phyloP scores from a whole-genome alignment of 2,888 invertebrate species.

The Folsomia candida region DNA sequence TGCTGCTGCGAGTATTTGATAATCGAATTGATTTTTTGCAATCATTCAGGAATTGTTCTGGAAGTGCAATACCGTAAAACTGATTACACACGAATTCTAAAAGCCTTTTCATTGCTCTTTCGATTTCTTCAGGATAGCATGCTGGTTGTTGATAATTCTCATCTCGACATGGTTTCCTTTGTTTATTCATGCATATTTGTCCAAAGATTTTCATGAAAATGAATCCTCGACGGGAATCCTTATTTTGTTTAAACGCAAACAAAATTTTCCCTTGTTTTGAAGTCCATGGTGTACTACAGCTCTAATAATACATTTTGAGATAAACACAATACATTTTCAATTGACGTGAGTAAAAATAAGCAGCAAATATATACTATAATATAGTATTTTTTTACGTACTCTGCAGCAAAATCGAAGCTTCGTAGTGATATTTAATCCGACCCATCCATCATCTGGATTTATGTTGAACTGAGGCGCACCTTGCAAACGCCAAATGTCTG shows the following conservation, averaged over 20 bases:
- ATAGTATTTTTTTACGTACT: too few relatives aligned
- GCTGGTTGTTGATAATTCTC: slow-evolving; percentile 24
- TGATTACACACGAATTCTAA: slow-evolving; percentile 18
- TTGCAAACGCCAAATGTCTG: slow-evolving; percentile 23
- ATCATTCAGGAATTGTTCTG: slow-evolving; percentile 17
- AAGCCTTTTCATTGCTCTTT: slow-evolving; percentile 24
- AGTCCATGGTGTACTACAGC: slow-evolving; percentile 27
- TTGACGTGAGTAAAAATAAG: slow-evolving; percentile 1
- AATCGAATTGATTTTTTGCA: slow-evolving; percentile 25
- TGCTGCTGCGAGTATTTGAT: too few relatives aligned
- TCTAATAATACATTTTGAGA: slow-evolving; percentile 10
- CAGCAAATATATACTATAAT: too few relatives aligned
- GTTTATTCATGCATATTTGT: slow-evolving; percentile 24
- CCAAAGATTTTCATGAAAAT: slow-evolving; percentile 27
- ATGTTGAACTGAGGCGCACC: slow-evolving; percentile 21
- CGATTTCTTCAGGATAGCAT: slow-evolving; percentile 30
- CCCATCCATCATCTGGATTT: neutral
- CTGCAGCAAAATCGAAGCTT: slow-evolving; percentile 30
- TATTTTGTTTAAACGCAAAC: slow-evolving; percentile 14
- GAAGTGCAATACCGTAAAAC: slow-evolving; percentile 20
- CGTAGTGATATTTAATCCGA: slow-evolving; percentile 22
- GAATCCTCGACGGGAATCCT: slow-evolving; percentile 12
- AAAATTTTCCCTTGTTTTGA: slow-evolving; percentile 28
- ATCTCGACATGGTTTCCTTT: slow-evolving; percentile 17
- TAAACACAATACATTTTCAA: neutral